Conservation (phyloP, 2,797 vertebrate genomes). For the Bucorvus abyssinicus region DNA sequence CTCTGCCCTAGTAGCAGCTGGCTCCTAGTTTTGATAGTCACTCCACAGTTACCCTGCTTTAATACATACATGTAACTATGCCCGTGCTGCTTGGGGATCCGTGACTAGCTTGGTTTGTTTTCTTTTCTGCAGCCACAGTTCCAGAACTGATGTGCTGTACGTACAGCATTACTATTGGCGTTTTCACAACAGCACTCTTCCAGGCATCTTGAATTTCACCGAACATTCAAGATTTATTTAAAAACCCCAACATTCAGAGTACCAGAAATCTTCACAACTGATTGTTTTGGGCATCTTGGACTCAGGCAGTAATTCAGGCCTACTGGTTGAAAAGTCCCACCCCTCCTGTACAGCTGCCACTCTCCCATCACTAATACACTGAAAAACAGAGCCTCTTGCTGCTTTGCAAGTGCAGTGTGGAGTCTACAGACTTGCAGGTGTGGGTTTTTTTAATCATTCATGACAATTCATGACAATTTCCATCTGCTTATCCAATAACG, state of each 20-base stretch:
- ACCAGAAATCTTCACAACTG: background rate
- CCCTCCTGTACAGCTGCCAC: background rate
- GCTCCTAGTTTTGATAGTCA: background rate
- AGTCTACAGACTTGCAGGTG: background rate
- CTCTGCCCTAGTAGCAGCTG: background rate
- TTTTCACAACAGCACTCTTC: background rate
- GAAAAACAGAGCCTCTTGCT: background rate
- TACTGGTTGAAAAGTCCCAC: background rate
- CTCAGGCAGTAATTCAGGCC: background rate
- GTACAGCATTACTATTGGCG: background rate
- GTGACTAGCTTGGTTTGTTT: background rate
- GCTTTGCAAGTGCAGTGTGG: background rate
- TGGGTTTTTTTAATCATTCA: background rate
- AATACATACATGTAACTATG: no score
- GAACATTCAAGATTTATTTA: background rate
- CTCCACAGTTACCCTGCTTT: background rate
- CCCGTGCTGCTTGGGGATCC: background rate
- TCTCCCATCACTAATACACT: background rate
- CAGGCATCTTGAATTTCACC: background rate
- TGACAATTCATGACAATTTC: conserved; percentile 24
- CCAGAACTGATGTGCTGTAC: background rate
- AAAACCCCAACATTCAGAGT: background rate
- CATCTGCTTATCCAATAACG: conserved; percentile 10
- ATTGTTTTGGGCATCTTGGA: background rate
- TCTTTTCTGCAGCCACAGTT: background rate